Percentiles rank a stretch among this genome's conserved stretches.
phyloP scores from a whole-genome alignment of 2,113 vertebrate species.

The Axis porcinus region DNA sequence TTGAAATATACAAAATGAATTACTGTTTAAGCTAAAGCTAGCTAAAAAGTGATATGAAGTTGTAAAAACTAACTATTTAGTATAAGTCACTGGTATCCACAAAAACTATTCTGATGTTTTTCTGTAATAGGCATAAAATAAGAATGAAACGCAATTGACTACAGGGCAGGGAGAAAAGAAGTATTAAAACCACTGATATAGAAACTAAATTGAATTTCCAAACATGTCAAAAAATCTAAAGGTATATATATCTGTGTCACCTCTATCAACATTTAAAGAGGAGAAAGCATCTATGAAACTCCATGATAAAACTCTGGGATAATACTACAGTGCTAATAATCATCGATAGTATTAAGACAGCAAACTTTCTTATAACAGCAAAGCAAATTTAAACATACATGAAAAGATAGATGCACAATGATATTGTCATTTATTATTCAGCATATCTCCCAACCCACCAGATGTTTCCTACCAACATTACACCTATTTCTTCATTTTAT shows the following conservation, averaged over 20 bases:
- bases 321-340: not conserved
- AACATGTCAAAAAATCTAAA: not conserved
- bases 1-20: not conserved
- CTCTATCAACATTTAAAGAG: not conserved
- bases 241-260: not conserved
- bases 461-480: not conserved
- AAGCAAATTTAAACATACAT: not conserved
- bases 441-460: not conserved
- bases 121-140: not conserved
- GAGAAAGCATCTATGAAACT: not conserved
- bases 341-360: not conserved
- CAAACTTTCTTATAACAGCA: not conserved
- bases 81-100: not conserved
- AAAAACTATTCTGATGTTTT: not conserved
- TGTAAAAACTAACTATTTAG: not conserved
- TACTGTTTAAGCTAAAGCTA: not conserved
- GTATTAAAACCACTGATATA: not conserved
- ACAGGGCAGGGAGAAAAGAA: not conserved
- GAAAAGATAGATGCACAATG: not conserved
- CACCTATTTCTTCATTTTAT: slow-evolving; percentile 20
- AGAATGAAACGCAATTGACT: not conserved
- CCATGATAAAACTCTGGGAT: not conserved
- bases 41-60: not conserved
- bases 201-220: not conserved
- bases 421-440: not conserved